A percentile compares a stretch with the other conserved stretches of the same genome.
These are phyloP conservation scores for Axinella damicornis DNA, from an alignment of 37 sponge, comb jelly and placozoan genomes.

Conservation along the genomic window DNA sequence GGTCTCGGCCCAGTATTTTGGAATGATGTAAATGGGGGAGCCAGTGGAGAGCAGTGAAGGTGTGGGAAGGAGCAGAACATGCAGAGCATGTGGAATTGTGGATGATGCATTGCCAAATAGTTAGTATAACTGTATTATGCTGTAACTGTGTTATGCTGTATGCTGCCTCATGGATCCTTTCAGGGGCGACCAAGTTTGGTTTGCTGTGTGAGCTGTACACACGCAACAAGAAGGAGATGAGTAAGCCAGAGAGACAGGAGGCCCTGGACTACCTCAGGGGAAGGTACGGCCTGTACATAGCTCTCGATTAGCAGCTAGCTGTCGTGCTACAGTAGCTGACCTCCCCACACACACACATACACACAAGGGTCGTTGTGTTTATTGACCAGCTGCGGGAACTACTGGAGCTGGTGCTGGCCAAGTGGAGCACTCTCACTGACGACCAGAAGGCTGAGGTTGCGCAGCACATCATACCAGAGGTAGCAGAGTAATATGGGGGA, in stretches of 20 bases:
- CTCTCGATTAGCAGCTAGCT: no score
- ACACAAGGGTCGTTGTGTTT: conserved; percentile 57
- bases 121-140: no score
- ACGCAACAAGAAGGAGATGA: conserved; percentile 63
- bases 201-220: conserved; percentile 69
- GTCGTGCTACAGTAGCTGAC: background rate
- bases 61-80: no score
- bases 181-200: conserved; percentile 60
- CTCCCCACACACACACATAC: background rate
- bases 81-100: no score
- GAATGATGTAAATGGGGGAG: no score
- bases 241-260: conserved; percentile 59
- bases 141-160: background rate
- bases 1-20: no score
- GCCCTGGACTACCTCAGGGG: conserved; percentile 57
- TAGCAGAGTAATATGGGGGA: background rate
- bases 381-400: conserved; percentile 53
- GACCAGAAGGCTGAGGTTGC: conserved; percentile 56
- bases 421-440: conserved; percentile 48
- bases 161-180: no score
- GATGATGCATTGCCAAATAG: no score
- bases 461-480: conserved; percentile 67
- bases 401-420: conserved; percentile 32
- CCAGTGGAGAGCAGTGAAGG: no score
- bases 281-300: conserved; percentile 41